phyloP scores from a whole-genome alignment of 2,113 vertebrate species.

The Melanocharis versteri region DNA sequence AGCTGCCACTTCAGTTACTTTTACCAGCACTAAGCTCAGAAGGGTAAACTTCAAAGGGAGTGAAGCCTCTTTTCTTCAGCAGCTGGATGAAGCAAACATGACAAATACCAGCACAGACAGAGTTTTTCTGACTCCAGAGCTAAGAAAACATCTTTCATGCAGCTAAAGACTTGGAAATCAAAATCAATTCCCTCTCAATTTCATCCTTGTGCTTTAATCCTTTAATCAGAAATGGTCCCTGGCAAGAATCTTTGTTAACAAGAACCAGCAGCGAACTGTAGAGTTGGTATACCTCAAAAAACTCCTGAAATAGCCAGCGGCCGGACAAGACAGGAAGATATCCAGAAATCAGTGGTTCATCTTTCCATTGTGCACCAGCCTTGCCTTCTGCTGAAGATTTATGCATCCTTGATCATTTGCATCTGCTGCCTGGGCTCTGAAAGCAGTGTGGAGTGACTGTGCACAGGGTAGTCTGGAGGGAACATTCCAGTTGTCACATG shows the following conservation, averaged over 20 bases:
- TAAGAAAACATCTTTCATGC: background rate
- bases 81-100: background rate
- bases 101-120: background rate
- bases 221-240: background rate
- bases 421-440: background rate
- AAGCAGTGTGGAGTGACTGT: background rate
- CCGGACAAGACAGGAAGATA: background rate
- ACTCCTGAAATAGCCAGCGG: background rate
- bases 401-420: background rate
- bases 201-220: background rate
- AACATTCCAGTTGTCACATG: background rate
- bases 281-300: background rate
- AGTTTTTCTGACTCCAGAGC: background rate
- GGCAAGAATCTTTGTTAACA: background rate
- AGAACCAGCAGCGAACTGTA: background rate
- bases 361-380: background rate
- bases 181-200: background rate
- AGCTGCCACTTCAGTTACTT: background rate
- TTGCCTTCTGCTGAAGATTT: background rate
- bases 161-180: background rate
- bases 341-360: background rate
- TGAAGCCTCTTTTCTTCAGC: background rate
- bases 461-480: background rate
- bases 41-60: conserved; percentile 10
- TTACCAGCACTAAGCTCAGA: background rate